Evolutionary conservation across 1,140 invertebrate species (phyloP), one percentile per base, ranked within the genome.

Genomic region (Cydia amplana): DNA sequence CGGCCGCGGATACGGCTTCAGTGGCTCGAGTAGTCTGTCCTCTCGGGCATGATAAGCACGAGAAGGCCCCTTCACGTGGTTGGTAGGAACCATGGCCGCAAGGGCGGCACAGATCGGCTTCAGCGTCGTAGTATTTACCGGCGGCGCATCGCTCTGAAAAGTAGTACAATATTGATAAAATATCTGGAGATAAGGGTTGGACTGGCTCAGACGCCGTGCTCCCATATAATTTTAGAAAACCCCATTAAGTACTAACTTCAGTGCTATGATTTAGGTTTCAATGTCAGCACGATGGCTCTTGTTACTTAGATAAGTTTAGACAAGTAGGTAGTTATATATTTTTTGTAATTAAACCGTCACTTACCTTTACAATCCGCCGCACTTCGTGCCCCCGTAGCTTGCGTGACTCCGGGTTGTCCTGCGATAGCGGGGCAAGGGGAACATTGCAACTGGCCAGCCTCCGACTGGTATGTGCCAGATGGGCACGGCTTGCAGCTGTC

Each of bases 81-180:
- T 99, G 98, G 89, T 97, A 99, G 88, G 98, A 98, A 7, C 98
- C 98, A 86, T 98, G 97, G 7, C 98, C 98, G 88, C 98, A 99
- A 74, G 96, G 96, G 55, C 97, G 94, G 85, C 98, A 99, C 0
- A 97, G 92, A 25, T 97, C 97, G 0, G 96, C 95, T 28, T 95
- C 95, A 36, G 97, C 96, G 85, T 98, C 97, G 89, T 97, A 98
- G 87, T 96, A 98, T 93, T 98, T 97, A 73, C 98, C 98, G 79
- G 97, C 96, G 6, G 97, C 96, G 88, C 98, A 99, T 65, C 97
- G 94, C 91, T 98, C 97, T 96, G 83, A 93, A 88, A 79, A 77
- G 79, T 75, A 77, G 77, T 75, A 60, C 7, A 10, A 60, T 46
- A 60, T n/a, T n/a, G 49, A 51, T 51, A 7, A 51, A 51, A 18